Conservation (phyloP, 2,113 vertebrate genomes). For the Mesocricetus auratus region DNA sequence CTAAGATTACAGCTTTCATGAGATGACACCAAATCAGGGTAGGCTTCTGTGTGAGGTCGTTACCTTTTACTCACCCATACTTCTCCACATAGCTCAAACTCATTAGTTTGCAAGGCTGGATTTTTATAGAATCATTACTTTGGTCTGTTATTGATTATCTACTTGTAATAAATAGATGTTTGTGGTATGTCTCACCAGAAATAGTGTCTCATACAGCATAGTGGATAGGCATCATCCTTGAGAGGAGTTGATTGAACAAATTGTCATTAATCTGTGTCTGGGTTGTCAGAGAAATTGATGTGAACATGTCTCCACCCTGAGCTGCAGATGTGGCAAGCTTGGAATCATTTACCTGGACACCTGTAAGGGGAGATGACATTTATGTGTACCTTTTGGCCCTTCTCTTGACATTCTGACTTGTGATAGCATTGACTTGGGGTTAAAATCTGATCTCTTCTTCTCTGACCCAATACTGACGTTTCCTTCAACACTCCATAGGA, state of each 20-base stretch:
- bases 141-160: not conserved
- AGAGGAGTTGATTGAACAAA: not conserved
- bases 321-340: not conserved
- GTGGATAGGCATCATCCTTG: not conserved
- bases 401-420: not conserved
- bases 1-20: not conserved
- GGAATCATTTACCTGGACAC: not conserved
- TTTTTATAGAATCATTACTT: not conserved
- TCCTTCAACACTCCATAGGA: slow-evolving; percentile 19
- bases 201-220: not conserved
- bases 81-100: not conserved
- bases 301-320: not conserved
- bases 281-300: not conserved
- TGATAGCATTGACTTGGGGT: not conserved
- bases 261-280: not conserved
- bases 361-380: not conserved
- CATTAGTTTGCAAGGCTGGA: not conserved
- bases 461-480: not conserved
- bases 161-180: not conserved
- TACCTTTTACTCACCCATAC: not conserved
- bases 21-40: not conserved
- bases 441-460: not conserved
- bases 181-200: not conserved
- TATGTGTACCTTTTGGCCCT: not conserved
- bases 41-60: not conserved